These are phyloP conservation scores for Carpatolechia fugitivella DNA, from an alignment of 2,888 invertebrate species.

Conservation along the genomic window DNA sequence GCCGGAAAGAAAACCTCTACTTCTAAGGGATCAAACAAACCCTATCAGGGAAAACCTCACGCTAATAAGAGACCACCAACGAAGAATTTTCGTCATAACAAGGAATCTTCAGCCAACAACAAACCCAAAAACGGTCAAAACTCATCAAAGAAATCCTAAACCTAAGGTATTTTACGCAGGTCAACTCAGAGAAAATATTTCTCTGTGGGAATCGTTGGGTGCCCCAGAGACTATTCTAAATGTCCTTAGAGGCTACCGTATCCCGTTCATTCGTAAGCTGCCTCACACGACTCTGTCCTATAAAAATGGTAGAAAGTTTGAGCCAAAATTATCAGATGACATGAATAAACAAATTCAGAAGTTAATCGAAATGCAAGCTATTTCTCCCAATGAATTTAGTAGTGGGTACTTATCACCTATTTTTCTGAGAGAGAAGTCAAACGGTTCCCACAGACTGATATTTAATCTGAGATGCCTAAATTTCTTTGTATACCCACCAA, in stretches of 20 bases:
- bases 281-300: neutral
- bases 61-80: neutral
- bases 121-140: neutral
- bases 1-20: neutral
- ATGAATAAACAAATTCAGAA: neutral
- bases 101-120: neutral
- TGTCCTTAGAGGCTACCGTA: slow-evolving; percentile 17
- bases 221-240: slow-evolving; percentile 11
- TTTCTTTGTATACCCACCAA: neutral
- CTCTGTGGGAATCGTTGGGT: slow-evolving; percentile 12
- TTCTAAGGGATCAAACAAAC: neutral
- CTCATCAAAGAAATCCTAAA: neutral
- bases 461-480: neutral
- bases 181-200: neutral
- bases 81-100: neutral
- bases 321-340: neutral
- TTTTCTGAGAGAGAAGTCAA: neutral
- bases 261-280: slow-evolving; percentile 15
- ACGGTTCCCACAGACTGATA: neutral
- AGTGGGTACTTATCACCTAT: neutral
- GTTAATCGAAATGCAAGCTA: neutral
- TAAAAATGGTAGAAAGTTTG: neutral
- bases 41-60: neutral
- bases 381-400: neutral
- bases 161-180: slow-evolving; percentile 5